Evolutionary conservation across 2,113 vertebrate genomes (phyloP), one percentile per base, ranked within the genome.

Genomic region (Tichodroma muraria): DNA sequence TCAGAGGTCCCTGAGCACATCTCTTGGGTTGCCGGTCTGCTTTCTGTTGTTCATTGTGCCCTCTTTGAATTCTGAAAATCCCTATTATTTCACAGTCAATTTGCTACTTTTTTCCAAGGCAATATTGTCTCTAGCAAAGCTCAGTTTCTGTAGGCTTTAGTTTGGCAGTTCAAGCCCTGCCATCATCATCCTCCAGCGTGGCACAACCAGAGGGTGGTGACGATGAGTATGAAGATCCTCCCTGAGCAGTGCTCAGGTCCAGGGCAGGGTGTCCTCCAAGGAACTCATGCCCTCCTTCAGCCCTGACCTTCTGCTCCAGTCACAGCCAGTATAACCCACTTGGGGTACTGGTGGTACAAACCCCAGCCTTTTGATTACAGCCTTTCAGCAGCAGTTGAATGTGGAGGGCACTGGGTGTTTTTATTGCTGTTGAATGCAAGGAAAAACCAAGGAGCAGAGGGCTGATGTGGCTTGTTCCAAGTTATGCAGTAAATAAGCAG

Each of bases 1-100:
- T 71, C 33, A 33, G 68, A 81, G 53, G 76, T 80, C 66, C 69
- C 56, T 61, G 35, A 95, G 82, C 80, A 71, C 91, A 82, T 94
- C 76, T 89, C 80, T 88, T 44, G 63, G 44, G 54, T 66, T 93
- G 91, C 70, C 88, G 82, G 72, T 44, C 65, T 89, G 85, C 85
- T 91, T 89, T 90, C 94, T 89, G 79, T 70, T 95, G 84, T 72
- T 87, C 85, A 72, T 85, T 84, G 92, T 1, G 2, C 54, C 33
- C 25, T n/a, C 93, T 96, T 95, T 96, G 96, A 97, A 91, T 91
- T 82, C 80, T 90, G 78, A 84, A 96, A 96, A 91, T 83, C 93
- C 85, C 86, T 96, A 22, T 93, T 93, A 90, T 94, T 97, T 96
- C 90, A 91, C 1, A 6, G 71, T 89, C 94, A 88, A 72, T 90